Conservation (phyloP, 2,113 vertebrate genomes). For the Chauna torquata region DNA sequence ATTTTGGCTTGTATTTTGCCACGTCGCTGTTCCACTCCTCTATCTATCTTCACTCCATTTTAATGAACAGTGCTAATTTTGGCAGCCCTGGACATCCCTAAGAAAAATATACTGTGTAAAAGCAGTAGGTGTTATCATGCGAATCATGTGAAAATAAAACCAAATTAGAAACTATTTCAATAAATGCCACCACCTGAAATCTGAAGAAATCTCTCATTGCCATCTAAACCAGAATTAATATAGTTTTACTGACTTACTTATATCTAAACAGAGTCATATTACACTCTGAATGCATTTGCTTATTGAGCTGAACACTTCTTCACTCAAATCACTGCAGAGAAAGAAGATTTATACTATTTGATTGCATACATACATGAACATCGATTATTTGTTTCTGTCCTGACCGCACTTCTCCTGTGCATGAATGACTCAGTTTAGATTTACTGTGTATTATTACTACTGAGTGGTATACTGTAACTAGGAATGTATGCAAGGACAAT, state of each 20-base stretch:
- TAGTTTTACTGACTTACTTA: not conserved
- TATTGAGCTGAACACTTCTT: not conserved
- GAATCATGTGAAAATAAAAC: not conserved
- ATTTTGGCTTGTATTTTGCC: not conserved
- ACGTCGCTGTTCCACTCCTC: not conserved
- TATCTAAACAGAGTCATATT: not conserved
- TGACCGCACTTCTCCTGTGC: not conserved
- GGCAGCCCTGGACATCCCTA: not conserved
- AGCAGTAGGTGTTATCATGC: not conserved
- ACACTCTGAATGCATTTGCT: not conserved
- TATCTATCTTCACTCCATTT: conserved; percentile 34
- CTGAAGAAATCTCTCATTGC: conserved; percentile 31
- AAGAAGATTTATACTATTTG: not conserved
- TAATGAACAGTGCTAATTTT: conserved; percentile 61
- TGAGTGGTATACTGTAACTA: not conserved
- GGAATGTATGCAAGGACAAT: not conserved
- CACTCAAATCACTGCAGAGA: not conserved
- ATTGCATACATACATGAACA: not conserved
- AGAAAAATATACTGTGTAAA: not conserved
- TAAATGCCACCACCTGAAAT: conserved; percentile 13
- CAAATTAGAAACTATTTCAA: not conserved
- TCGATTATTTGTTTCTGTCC: not conserved
- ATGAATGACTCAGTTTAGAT: not conserved
- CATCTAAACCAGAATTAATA: conserved; percentile 62
- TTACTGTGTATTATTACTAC: not conserved